A percentile compares a stretch with the other conserved stretches of the same genome.
These are phyloP conservation scores for Drosophila cardini DNA, from an alignment of 1,140 invertebrate species.

Conservation along the genomic window DNA sequence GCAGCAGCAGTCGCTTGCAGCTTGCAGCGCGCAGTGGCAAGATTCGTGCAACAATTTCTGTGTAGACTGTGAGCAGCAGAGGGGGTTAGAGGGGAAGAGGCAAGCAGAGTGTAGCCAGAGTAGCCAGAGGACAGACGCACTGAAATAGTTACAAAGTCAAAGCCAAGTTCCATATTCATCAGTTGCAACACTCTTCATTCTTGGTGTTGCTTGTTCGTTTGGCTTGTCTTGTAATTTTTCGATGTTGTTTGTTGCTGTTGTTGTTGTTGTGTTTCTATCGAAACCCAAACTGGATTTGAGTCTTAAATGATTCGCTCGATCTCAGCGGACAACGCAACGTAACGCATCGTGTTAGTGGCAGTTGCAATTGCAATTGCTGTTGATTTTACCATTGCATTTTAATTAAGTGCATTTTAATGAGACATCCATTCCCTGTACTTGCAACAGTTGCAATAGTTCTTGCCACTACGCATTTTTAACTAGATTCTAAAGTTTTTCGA, in stretches of 20 bases:
- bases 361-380: constrained; percentile 56
- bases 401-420: constrained; percentile 83
- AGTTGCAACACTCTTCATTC: constrained; percentile 81
- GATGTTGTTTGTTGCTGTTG: constrained; percentile 47
- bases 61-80: constrained; percentile 14
- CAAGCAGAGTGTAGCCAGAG: not conserved
- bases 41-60: constrained; percentile 79
- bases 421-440: constrained; percentile 51
- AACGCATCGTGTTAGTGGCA: constrained; percentile 19
- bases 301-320: constrained; percentile 57
- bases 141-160: constrained; percentile 73
- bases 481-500: not conserved
- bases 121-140: constrained; percentile 48
- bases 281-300: constrained; percentile 80
- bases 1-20: constrained; percentile 23
- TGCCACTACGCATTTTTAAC: constrained; percentile 13
- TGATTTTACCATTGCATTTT: constrained; percentile 81
- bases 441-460: constrained; percentile 2
- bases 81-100: not conserved
- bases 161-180: constrained; percentile 82
- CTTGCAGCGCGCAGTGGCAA: constrained; percentile 33
- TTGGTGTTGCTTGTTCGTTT: constrained; percentile 60
- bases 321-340: constrained; percentile 34
- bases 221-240: constrained; percentile 78
- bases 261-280: constrained; percentile 69